phyloP scores from a whole-genome alignment of 2,888 invertebrate species.

The Erannis defoliaria region DNA sequence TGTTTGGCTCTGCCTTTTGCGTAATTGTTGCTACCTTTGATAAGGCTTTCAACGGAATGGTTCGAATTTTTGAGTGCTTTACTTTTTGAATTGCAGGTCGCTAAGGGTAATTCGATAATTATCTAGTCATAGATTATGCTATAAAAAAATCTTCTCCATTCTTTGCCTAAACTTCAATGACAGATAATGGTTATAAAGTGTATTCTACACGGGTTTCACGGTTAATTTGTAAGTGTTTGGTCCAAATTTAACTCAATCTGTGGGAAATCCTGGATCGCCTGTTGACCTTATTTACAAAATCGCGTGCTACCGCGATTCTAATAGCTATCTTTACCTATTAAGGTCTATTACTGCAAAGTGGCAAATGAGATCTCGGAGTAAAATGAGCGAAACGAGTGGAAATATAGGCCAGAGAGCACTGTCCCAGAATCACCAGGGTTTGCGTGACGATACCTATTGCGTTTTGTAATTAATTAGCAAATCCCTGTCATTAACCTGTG shows the following conservation, averaged over 20 bases:
- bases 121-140: too few relatives aligned
- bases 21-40: too few relatives aligned
- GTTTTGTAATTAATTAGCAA: constrained; percentile 77
- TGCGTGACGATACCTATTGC: constrained; percentile 72
- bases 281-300: constrained; percentile 23
- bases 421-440: constrained; percentile 59
- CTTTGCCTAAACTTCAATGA: too few relatives aligned
- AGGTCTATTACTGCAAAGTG: constrained; percentile 37
- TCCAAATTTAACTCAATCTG: background rate
- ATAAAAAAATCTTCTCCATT: too few relatives aligned
- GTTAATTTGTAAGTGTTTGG: background rate
- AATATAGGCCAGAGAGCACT: constrained; percentile 64
- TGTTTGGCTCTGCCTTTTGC: too few relatives aligned
- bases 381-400: constrained; percentile 25
- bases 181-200: too few relatives aligned
- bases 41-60: too few relatives aligned
- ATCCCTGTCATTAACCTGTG: constrained; percentile 73
- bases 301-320: constrained; percentile 25
- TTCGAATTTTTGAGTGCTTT: too few relatives aligned
- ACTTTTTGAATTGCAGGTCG: too few relatives aligned
- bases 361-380: constrained; percentile 46
- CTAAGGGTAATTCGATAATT: too few relatives aligned
- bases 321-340: constrained; percentile 27
- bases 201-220: background rate
- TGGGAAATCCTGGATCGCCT: constrained; percentile 10